Percentiles rank a stretch among this genome's conserved stretches.
Evolutionary conservation across 2,888 invertebrate species (phyloP).

Genomic region (Amphipyra tragopoginis): DNA sequence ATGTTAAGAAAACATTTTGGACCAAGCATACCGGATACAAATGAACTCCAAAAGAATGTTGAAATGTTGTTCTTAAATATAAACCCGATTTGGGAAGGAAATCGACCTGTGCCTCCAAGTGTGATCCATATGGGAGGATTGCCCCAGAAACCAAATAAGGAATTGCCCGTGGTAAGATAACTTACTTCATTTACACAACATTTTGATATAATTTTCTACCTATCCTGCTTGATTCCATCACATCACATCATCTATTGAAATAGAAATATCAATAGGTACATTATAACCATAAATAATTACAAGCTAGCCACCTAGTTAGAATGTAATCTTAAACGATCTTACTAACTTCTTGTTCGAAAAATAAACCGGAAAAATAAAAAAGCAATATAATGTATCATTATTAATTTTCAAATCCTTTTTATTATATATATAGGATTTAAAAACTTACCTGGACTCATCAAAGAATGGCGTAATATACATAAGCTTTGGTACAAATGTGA

Average conservation of each 20-base stretch:
- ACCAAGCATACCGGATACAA: conserved; percentile 50
- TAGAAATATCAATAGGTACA: too few relatives aligned
- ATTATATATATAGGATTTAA: conserved; percentile 72
- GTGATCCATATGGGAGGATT: conserved; percentile 79
- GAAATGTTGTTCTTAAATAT: conserved; percentile 79
- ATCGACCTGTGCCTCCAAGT: conserved; percentile 76
- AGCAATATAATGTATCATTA: too few relatives aligned
- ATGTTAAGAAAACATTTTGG: conserved; percentile 61
- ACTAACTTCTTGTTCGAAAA: too few relatives aligned
- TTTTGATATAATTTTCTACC: too few relatives aligned
- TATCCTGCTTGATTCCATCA: too few relatives aligned
- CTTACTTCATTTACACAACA: neutral
- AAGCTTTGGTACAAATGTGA: conserved; percentile 82
- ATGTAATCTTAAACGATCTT: too few relatives aligned
- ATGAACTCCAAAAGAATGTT: conserved; percentile 64
- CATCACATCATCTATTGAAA: neutral
- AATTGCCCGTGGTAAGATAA: conserved; percentile 74
- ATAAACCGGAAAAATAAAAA: too few relatives aligned
- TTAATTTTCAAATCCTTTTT: too few relatives aligned
- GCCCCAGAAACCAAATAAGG: conserved; percentile 72
- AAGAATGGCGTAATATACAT: conserved; percentile 82
- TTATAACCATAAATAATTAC: too few relatives aligned
- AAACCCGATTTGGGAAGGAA: conserved; percentile 73
- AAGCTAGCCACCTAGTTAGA: too few relatives aligned
- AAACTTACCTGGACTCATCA: conserved; percentile 75